phyloP scores from a whole-genome alignment of 2,797 vertebrate species.

The Prunella strophiata region DNA sequence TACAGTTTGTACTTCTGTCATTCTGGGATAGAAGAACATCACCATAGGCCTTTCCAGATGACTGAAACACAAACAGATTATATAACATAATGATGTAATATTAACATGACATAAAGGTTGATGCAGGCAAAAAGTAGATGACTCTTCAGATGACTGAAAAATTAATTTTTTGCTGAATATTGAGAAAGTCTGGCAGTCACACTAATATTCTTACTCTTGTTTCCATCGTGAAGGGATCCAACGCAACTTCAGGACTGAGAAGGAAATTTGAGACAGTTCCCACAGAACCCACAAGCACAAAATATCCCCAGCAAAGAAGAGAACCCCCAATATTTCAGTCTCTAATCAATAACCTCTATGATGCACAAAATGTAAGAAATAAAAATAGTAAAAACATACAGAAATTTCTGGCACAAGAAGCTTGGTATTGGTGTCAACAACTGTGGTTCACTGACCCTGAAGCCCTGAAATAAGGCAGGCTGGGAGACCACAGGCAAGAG shows the following conservation, averaged over 20 bases:
- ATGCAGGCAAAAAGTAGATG: neutral
- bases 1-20: conserved; percentile 17
- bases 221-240: neutral
- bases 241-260: neutral
- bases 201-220: neutral
- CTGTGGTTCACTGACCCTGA: neutral
- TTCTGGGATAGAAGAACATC: neutral
- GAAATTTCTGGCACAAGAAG: neutral
- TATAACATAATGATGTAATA: neutral
- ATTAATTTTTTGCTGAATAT: neutral
- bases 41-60: neutral
- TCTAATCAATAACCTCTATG: neutral
- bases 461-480: neutral
- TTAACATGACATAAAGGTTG: neutral
- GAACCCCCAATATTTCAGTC: neutral
- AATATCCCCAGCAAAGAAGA: neutral
- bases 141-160: neutral
- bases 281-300: neutral
- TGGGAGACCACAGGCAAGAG: neutral
- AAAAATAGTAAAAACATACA: neutral
- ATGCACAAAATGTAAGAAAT: neutral
- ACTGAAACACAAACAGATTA: conserved; percentile 13
- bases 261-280: neutral
- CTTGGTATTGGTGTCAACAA: neutral
- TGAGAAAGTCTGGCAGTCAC: neutral